Base-by-base conservation (phyloP, 2,797 vertebrate species). In the Anguilla megastoma region DNA sequence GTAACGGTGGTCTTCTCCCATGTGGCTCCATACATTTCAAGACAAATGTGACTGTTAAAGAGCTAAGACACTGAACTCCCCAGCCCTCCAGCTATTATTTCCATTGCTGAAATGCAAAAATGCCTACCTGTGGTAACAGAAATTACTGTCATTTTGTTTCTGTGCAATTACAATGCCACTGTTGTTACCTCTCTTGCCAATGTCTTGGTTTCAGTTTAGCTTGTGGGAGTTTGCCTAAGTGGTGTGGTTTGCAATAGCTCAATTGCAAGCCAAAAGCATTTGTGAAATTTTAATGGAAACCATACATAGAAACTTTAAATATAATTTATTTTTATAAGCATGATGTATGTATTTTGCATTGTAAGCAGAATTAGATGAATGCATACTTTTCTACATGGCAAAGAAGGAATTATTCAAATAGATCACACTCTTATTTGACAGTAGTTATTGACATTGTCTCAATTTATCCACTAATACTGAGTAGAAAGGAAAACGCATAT, bases 261-360 rank as follows among this genome's bases (percentile, higher is more conserved):
- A 74, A 90, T 88, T 87, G 48, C 86, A 88, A 60, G 69, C 89
- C 87, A 89, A 86, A 86, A 86, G 85, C 36, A 89, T 41, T 69
- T 80, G 86, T 90, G 86, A 56, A 56, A 87, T 86, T 89, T 91
- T 90, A 86, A 90, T 87, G 45, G 87, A 88, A 90, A 88, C 87
- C 89, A 88, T 83, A 85, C 66, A 88, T 21, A 33, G 56, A 85
- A 60, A 85, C 85, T 66, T 52, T 16, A 84, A n/a, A 36, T 76
- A 66, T 16, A 84, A 86, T 86, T 86, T 85, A 80, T 74, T 36
- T 87, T 86, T 36, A 87, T 66, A 58, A 71, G 84, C 41, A 45
- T 74, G 74, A 86, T 86, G 63, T 58, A 86, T 83, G 82, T 88
- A n/a, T 88, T 86, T 84, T 60, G 41, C 84, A 86, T 60, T 50